Evolutionary conservation across 2,113 vertebrate species (phyloP).

Genomic region (Dasypus novemcinctus): DNA sequence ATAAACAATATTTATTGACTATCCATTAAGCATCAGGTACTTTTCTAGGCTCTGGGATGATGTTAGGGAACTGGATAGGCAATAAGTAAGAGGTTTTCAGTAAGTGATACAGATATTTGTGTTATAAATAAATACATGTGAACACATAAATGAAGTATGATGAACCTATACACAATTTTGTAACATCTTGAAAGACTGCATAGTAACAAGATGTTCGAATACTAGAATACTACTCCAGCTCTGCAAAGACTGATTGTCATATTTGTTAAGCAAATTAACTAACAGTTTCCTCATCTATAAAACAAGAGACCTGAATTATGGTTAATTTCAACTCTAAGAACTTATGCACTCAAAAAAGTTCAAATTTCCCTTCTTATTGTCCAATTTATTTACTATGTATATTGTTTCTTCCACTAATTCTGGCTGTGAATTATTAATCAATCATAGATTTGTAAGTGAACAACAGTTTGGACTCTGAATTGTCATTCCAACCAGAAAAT

Average conservation of each 20-base stretch:
- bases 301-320: not conserved
- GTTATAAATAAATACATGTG: not conserved
- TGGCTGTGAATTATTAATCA: not conserved
- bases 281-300: not conserved
- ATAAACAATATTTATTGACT: not conserved
- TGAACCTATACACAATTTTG: not conserved
- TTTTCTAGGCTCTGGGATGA: not conserved
- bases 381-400: not conserved
- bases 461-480: not conserved
- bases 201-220: not conserved
- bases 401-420: not conserved
- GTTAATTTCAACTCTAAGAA: not conserved
- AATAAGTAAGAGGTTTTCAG: not conserved
- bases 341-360: not conserved
- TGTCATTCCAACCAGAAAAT: not conserved
- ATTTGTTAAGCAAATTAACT: not conserved
- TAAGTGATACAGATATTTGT: not conserved
- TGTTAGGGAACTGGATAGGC: not conserved
- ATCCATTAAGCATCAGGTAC: not conserved
- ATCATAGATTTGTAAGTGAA: not conserved
- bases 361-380: not conserved
- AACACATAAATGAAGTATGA: not conserved
- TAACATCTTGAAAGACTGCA: not conserved
- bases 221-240: not conserved
- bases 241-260: not conserved